Base-by-base conservation (phyloP, 2,797 vertebrate species). In the Vespertilio murinus region DNA sequence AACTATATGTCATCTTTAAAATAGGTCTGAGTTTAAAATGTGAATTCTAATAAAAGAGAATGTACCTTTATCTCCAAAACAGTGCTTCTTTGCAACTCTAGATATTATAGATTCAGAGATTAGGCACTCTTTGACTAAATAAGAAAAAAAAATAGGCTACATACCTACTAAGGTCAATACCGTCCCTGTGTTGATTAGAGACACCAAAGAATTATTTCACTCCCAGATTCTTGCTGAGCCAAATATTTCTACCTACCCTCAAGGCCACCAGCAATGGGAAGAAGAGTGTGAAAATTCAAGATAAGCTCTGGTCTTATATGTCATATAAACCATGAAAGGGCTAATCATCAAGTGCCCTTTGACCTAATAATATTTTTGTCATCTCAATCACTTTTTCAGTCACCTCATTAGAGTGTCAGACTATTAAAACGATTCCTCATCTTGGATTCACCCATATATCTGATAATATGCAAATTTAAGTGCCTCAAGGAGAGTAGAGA, bases 171-270 rank as follows among this genome's bases (percentile, higher is more conserved):
- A 93, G 1, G 33, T 93, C 74, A 56, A 28, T 14, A 47, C 47
- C 70, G 85, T 95, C 97, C 96, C 49, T 80, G 8, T 95, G 86
- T 88, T 96, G 88, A 97, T 91, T 77, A 97, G 33, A 85, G 77
- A 93, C 77, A 88, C 0, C 47, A 94, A 95, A 97, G 82, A 96
- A 81, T 88, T 97, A 81, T 88, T 97, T 96, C 30, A 75, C 49
- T 94, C 73, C 2, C 47, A 88, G 10, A 90, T 73, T 95, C 65
- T 33, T 96, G 88, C 83, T 87, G 17, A 87, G 91, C 33, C 79
- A 95, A 95, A 52, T 94, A 80, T 93, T 95, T 77, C 65, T 8
- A 94, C 87, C 65, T 13, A 94, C 85, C 74, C 52, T 90, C 88
- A 96, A 97, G 84, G 69, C 40, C 90, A 92, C 28, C n/a, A 93